Evolutionary conservation across 1,140 invertebrate genomes (phyloP).

Genomic region (Penaeus japonicus): DNA sequence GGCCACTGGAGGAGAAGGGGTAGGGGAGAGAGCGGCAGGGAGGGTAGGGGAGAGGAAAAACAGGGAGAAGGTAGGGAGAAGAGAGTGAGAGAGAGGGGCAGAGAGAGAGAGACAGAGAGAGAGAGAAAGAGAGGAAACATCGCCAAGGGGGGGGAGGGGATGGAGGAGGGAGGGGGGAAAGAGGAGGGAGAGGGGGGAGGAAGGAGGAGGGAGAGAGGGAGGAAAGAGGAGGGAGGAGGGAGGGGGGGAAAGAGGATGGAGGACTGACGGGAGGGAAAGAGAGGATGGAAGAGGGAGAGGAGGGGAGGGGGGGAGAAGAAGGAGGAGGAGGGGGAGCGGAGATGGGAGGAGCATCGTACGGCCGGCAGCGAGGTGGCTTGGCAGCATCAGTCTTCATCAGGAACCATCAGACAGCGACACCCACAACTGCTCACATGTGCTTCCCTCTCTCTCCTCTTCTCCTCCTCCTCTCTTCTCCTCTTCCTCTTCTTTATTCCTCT

Average conservation of each 20-base stretch:
- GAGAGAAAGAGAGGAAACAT: neutral
- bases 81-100: neutral
- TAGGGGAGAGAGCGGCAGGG: neutral
- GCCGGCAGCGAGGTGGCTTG: constrained; percentile 13
- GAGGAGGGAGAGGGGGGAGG: neutral
- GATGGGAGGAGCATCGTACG: constrained; percentile 13
- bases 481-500: neutral
- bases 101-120: neutral
- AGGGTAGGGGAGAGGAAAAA: neutral
- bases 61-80: neutral
- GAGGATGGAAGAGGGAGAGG: constrained; percentile 6
- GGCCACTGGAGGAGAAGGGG: neutral
- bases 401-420: constrained; percentile 46
- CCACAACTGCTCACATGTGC: constrained; percentile 51
- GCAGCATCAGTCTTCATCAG: constrained; percentile 52
- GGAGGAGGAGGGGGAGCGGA: too few species aligned
- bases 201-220: neutral
- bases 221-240: neutral
- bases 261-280: neutral
- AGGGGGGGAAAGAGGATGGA: neutral
- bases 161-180: neutral
- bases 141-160: neutral
- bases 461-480: neutral
- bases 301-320: neutral
- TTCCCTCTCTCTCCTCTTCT: neutral